phyloP scores from a whole-genome alignment of 2,888 invertebrate species.

The Ectropis crepuscularia region DNA sequence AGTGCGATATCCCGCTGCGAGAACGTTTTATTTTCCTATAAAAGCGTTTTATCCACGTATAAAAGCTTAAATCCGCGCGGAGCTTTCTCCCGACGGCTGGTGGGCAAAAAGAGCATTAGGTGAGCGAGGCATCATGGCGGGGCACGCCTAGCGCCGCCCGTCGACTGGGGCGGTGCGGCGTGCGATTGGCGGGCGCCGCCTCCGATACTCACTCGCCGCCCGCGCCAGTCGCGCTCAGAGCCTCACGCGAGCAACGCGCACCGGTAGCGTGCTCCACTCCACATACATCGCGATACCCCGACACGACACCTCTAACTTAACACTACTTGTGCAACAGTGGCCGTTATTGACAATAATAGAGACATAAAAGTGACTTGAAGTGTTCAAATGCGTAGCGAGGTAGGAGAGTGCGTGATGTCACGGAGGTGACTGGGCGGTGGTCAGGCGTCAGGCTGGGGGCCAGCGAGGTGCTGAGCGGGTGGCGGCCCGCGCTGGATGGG shows the following conservation, averaged over 20 bases:
- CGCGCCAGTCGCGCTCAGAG: slow-evolving; percentile 59
- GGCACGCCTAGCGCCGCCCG: slow-evolving; percentile 71
- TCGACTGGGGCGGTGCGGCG: slow-evolving; percentile 54
- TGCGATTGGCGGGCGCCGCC: slow-evolving; percentile 56
- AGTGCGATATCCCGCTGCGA: slow-evolving; percentile 81
- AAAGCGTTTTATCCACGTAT: slow-evolving; percentile 84
- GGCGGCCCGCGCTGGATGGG: slow-evolving; percentile 71
- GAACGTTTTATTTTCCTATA: slow-evolving; percentile 83
- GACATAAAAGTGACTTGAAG: slow-evolving; percentile 30
- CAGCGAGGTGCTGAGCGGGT: slow-evolving; percentile 65
- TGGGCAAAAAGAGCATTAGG: slow-evolving; percentile 82
- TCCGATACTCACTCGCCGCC: slow-evolving; percentile 48
- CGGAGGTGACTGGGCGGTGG: slow-evolving; percentile 47
- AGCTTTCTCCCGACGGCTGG: slow-evolving; percentile 80
- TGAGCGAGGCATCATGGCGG: slow-evolving; percentile 73
- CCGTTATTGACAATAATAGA: slow-evolving; percentile 18
- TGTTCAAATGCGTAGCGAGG: slow-evolving; percentile 8
- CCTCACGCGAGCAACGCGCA: slow-evolving; percentile 51
- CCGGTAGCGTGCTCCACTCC: slow-evolving; percentile 35
- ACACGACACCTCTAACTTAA: slow-evolving; percentile 36
- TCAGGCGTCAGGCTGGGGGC: slow-evolving; percentile 63
- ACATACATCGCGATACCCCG: slow-evolving; percentile 42
- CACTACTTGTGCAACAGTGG: slow-evolving; percentile 18
- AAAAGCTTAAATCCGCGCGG: slow-evolving; percentile 84
- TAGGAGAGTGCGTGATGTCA: slow-evolving; percentile 28